Percentiles rank a stretch among this genome's conserved stretches.
Conservation (phyloP, 2,797 vertebrate genomes). For the Hypotaenidia okinawae region DNA sequence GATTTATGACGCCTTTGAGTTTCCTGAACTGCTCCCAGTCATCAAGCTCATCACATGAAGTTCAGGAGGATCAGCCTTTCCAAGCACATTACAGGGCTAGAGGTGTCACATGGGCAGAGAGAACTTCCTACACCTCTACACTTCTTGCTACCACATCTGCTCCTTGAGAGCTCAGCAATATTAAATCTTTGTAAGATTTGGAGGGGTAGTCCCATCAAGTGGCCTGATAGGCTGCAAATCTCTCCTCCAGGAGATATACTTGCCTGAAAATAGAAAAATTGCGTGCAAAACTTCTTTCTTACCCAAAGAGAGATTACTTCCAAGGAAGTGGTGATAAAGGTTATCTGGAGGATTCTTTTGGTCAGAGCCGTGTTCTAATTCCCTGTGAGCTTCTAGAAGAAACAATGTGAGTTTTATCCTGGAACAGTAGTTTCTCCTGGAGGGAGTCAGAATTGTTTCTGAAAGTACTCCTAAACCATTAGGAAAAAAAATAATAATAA, state of each 20-base stretch:
- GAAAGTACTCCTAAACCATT: not conserved
- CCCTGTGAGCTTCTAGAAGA: not conserved
- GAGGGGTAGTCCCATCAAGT: not conserved
- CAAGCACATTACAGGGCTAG: not conserved
- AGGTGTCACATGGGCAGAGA: not conserved
- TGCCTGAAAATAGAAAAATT: not conserved
- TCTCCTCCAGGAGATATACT: not conserved
- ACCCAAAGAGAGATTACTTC: not conserved
- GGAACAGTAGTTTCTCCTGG: not conserved
- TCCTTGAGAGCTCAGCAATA: not conserved
- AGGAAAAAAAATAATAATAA: not conserved
- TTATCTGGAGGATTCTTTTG: not conserved
- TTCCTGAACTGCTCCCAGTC: not conserved
- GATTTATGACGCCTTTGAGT: slow-evolving; percentile 16
- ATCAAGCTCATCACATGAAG: not conserved
- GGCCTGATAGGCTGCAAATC: not conserved
- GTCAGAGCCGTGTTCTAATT: not conserved
- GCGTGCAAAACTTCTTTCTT: not conserved
- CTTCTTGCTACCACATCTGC: not conserved
- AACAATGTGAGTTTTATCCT: not conserved
- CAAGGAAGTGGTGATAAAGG: not conserved
- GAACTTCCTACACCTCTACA: not conserved
- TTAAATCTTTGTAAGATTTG: not conserved
- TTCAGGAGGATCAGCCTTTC: not conserved
- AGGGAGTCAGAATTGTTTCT: not conserved